phyloP scores from a whole-genome alignment of 92 coral and sea anemone species.

The Meandrina meandrites region DNA sequence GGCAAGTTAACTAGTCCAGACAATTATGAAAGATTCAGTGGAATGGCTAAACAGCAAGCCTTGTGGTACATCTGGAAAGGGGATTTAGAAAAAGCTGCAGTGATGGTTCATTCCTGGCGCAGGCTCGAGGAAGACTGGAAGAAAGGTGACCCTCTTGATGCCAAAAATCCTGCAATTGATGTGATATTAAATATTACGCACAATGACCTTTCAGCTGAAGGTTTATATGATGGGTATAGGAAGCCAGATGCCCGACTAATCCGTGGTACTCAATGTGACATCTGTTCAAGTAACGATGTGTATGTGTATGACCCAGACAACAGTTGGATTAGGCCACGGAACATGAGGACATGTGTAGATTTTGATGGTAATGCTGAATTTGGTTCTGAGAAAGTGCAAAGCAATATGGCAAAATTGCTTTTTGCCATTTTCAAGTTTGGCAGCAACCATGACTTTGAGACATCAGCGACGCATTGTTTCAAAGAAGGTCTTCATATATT shows the following conservation, averaged over 20 bases:
- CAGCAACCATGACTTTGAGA: constrained; percentile 43
- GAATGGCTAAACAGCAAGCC: constrained; percentile 63
- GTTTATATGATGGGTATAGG: constrained; percentile 19
- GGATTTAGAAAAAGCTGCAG: constrained; percentile 55
- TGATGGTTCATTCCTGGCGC: constrained; percentile 50
- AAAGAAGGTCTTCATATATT: constrained; percentile 47
- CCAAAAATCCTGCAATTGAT: constrained; percentile 41
- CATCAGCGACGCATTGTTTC: constrained; percentile 43
- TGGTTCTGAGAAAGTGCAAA: constrained; percentile 45
- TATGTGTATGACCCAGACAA: not conserved
- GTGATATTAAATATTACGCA: constrained; percentile 39
- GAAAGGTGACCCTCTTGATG: constrained; percentile 33
- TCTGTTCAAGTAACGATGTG: constrained; percentile 24
- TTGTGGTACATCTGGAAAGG: constrained; percentile 58
- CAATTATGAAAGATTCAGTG: constrained; percentile 62
- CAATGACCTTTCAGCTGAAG: constrained; percentile 27
- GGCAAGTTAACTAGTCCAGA: constrained; percentile 37
- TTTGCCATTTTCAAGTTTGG: constrained; percentile 39
- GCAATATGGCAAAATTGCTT: constrained; percentile 40
- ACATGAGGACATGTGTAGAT: constrained; percentile 52
- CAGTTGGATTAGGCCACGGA: constrained; percentile 3
- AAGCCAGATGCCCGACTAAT: constrained; percentile 31
- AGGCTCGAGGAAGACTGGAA: constrained; percentile 44
- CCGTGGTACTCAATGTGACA: constrained; percentile 20
- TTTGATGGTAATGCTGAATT: constrained; percentile 44